Evolutionary conservation across 1,140 invertebrate genomes (phyloP).

Genomic region (Zaprionus camerounensis): DNA sequence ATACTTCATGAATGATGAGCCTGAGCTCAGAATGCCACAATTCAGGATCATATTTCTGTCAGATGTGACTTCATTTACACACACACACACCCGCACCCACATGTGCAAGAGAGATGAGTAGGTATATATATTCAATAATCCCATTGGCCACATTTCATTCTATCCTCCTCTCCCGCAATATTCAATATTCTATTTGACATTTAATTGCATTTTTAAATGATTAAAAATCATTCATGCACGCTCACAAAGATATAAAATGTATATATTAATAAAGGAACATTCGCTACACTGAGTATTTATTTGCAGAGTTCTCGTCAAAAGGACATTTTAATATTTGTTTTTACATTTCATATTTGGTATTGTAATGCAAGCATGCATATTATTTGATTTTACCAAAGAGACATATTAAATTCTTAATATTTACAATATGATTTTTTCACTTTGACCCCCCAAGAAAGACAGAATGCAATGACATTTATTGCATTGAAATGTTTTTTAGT

Average conservation of each 20-base stretch:
- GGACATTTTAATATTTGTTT: background rate
- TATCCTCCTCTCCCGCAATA: background rate
- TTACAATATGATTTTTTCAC: background rate
- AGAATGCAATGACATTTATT: background rate
- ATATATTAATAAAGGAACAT: background rate
- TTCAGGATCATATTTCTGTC: background rate
- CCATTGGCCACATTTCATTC: background rate
- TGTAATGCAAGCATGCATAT: background rate
- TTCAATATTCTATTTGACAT: background rate
- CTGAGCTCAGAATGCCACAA: background rate
- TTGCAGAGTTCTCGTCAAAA: conserved; percentile 4
- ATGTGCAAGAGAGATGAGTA: background rate
- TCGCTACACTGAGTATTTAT: background rate
- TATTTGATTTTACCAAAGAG: background rate
- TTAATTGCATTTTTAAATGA: conserved; percentile 1
- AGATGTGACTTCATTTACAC: background rate
- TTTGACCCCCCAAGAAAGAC: background rate
- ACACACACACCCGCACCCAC: background rate
- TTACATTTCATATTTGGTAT: background rate
- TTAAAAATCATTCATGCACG: background rate
- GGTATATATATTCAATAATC: background rate
- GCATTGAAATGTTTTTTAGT: background rate
- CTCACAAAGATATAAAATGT: background rate
- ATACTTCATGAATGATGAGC: conserved; percentile 60
- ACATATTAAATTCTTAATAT: conserved; percentile 8